phyloP scores from a whole-genome alignment of 2,888 invertebrate species.

The Anaspis maculata region DNA sequence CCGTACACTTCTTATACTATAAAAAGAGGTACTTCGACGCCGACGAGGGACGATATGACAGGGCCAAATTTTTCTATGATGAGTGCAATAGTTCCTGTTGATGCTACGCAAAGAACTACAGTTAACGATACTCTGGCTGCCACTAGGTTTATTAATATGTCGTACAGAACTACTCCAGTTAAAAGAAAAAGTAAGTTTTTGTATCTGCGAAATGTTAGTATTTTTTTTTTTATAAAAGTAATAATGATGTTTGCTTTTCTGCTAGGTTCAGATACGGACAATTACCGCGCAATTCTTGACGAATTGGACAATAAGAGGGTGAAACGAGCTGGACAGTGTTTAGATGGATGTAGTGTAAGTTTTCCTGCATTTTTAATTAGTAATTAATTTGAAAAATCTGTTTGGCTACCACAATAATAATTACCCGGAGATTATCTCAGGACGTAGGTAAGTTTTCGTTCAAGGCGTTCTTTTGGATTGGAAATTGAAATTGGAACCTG shows the following conservation, averaged over 20 bases:
- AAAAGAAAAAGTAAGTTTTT: conserved; percentile 19
- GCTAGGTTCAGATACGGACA: conserved; percentile 12
- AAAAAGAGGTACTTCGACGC: conserved; percentile 62
- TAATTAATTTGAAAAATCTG: too few species aligned
- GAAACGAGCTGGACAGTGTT: conserved; percentile 68
- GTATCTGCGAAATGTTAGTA: too few species aligned
- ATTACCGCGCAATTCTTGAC: conserved; percentile 28
- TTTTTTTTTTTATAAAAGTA: too few species aligned
- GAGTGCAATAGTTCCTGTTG: conserved; percentile 37
- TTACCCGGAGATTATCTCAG: too few species aligned
- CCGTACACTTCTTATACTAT: conserved; percentile 53
- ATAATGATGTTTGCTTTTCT: too few species aligned
- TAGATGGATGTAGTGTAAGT: conserved; percentile 82
- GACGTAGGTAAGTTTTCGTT: too few species aligned
- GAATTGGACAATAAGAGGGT: conserved; percentile 56
- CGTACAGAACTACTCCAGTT: conserved; percentile 3
- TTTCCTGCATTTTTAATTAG: too few species aligned
- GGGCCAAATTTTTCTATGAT: conserved; percentile 44
- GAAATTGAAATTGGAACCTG: too few species aligned
- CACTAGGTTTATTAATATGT: conserved; percentile 3
- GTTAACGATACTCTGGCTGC: conserved; percentile 16
- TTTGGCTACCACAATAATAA: too few species aligned
- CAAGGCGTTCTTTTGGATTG: too few species aligned
- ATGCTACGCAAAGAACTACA: conserved; percentile 6
- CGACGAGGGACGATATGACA: conserved; percentile 46